phyloP scores from a whole-genome alignment of 2,797 vertebrate species.

The Neostethus bicornis region DNA sequence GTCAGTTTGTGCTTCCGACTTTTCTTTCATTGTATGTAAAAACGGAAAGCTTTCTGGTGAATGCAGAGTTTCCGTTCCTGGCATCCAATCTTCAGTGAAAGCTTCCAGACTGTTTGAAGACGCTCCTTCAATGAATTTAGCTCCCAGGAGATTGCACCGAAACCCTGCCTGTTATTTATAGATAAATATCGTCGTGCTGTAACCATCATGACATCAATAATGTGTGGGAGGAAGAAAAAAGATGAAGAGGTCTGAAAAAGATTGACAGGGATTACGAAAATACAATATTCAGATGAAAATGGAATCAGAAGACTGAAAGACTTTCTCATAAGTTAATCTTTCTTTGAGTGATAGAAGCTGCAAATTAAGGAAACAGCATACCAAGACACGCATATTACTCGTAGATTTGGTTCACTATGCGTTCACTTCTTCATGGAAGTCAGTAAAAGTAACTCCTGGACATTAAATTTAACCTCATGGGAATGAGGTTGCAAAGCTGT shows the following conservation, averaged over 20 bases:
- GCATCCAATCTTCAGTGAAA: slow-evolving; percentile 17
- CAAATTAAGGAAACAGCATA: not conserved
- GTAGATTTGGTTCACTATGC: too few relatives aligned
- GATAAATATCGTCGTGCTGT: slow-evolving; percentile 39
- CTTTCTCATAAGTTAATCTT: not conserved
- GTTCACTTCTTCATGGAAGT: too few relatives aligned
- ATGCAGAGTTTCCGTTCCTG: slow-evolving; percentile 11
- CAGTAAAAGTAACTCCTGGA: too few relatives aligned
- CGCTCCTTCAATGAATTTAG: slow-evolving; percentile 28
- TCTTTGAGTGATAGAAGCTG: not conserved
- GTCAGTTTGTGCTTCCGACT: slow-evolving; percentile 14
- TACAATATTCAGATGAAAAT: not conserved
- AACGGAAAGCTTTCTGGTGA: slow-evolving; percentile 21
- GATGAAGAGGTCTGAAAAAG: not conserved
- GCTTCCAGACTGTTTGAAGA: slow-evolving; percentile 33
- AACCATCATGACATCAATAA: slow-evolving; percentile 13
- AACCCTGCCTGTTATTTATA: slow-evolving; percentile 41
- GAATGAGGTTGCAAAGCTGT: too few relatives aligned
- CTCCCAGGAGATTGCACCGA: slow-evolving; percentile 27
- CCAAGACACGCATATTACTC: too few relatives aligned
- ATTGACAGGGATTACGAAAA: not conserved
- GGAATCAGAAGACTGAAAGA: not conserved
- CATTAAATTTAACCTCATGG: too few relatives aligned
- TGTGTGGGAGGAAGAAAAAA: slow-evolving; percentile 11
- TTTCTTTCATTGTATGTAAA: slow-evolving; percentile 21